phyloP scores from a whole-genome alignment of 2,888 invertebrate species.

The Chymomyza amoena region DNA sequence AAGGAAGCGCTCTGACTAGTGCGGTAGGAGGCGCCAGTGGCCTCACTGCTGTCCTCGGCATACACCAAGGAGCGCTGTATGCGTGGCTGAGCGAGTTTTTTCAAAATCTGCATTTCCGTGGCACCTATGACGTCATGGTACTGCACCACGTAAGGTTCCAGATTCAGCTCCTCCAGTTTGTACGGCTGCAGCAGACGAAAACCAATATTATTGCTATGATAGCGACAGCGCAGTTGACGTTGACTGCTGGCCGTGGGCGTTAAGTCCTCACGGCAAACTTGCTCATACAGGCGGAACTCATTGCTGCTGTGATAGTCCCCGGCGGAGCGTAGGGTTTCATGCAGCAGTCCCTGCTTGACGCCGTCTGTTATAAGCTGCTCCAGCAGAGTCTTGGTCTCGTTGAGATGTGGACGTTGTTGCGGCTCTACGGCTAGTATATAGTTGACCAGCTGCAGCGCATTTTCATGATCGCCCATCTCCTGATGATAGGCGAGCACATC shows the following conservation, averaged over 20 bases:
- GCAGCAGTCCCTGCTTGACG: slow-evolving; percentile 58
- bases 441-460: slow-evolving; percentile 91
- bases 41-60: slow-evolving; percentile 90
- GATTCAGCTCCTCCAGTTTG: slow-evolving; percentile 80
- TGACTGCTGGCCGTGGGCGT: slow-evolving; percentile 29
- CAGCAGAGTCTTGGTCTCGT: slow-evolving; percentile 92
- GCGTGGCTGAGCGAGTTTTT: slow-evolving; percentile 79
- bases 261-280: slow-evolving; percentile 70
- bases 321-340: slow-evolving; percentile 40
- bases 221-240: slow-evolving; percentile 56
- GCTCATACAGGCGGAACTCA: slow-evolving; percentile 79
- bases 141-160: slow-evolving; percentile 80
- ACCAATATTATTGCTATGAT: slow-evolving; percentile 35
- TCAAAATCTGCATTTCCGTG: slow-evolving; percentile 80
- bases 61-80: slow-evolving; percentile 83
- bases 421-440: slow-evolving; percentile 88
- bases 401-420: slow-evolving; percentile 87
- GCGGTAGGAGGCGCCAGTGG: slow-evolving; percentile 86
- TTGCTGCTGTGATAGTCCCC: slow-evolving; percentile 52
- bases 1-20: slow-evolving; percentile 83
- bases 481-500: slow-evolving; percentile 65
- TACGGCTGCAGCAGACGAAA: slow-evolving; percentile 69
- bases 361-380: slow-evolving; percentile 85
- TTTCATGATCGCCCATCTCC: slow-evolving; percentile 83
- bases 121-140: slow-evolving; percentile 81